phyloP scores from a whole-genome alignment of 2,113 vertebrate genomes.

The Tachuris rubrigastra region DNA sequence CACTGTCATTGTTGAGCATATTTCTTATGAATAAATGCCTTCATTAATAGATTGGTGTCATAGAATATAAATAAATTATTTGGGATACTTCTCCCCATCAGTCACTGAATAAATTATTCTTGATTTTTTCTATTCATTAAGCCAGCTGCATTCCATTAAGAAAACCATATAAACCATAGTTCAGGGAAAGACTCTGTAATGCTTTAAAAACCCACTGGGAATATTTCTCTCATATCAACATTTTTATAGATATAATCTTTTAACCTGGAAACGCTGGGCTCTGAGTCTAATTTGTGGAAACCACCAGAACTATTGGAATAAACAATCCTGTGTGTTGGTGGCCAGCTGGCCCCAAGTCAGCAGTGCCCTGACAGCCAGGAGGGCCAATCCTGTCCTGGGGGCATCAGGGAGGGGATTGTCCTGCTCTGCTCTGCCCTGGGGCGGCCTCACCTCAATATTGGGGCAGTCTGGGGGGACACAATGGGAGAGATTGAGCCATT shows the following conservation, averaged over 20 bases:
- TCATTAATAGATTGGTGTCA: neutral
- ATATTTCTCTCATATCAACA: neutral
- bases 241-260: neutral
- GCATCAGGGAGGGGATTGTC: too few relatives aligned
- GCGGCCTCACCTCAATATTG: too few relatives aligned
- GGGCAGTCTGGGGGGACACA: too few relatives aligned
- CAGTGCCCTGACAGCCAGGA: neutral
- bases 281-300: neutral
- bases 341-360: neutral
- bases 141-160: slow-evolving; percentile 15
- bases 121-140: slow-evolving; percentile 12
- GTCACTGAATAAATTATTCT: slow-evolving; percentile 8
- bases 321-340: neutral
- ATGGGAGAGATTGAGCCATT: too few relatives aligned
- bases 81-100: neutral
- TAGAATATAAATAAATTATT: slow-evolving; percentile 13
- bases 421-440: too few relatives aligned
- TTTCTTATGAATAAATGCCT: slow-evolving; percentile 38
- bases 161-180: neutral
- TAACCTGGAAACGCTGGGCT: neutral
- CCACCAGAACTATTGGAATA: neutral
- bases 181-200: neutral
- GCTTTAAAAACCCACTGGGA: neutral
- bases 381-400: too few relatives aligned
- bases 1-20: neutral